Evolutionary conservation across 2,888 invertebrate genomes (phyloP).

Genomic region (Drosophila leonis): DNA sequence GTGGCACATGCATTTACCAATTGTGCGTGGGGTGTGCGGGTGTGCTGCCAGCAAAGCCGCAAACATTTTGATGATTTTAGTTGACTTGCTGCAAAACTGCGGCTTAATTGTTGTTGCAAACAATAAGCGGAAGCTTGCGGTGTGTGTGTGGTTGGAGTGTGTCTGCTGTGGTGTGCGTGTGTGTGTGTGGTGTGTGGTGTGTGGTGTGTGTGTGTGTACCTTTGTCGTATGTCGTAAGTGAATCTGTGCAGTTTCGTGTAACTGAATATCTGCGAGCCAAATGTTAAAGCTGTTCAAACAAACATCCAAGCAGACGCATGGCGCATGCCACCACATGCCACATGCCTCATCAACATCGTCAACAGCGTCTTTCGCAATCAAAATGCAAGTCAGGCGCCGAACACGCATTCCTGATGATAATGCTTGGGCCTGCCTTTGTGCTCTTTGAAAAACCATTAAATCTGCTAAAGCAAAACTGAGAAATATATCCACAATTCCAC

Average conservation of each 20-base stretch:
- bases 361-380: slow-evolving; percentile 43
- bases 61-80: slow-evolving; percentile 64
- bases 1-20: slow-evolving; percentile 5
- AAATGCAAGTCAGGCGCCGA: slow-evolving; percentile 66
- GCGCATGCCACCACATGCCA: slow-evolving; percentile 17
- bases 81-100: slow-evolving; percentile 61
- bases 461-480: slow-evolving; percentile 29
- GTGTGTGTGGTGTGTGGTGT: slow-evolving; percentile 12
- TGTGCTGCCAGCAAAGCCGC: slow-evolving; percentile 46
- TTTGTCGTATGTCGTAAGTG: slow-evolving; percentile 31
- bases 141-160: slow-evolving; percentile 17
- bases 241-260: slow-evolving; percentile 54
- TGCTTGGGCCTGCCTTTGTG: slow-evolving; percentile 37
- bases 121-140: slow-evolving; percentile 71
- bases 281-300: slow-evolving; percentile 29
- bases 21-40: slow-evolving; percentile 8
- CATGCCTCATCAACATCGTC: slow-evolving; percentile 32
- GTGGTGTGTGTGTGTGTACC: slow-evolving; percentile 12
- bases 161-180: neutral
- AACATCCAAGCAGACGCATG: slow-evolving; percentile 12
- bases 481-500: slow-evolving; percentile 21
- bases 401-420: slow-evolving; percentile 25
- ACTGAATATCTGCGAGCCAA: slow-evolving; percentile 33
- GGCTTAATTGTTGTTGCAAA: slow-evolving; percentile 72
- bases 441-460: slow-evolving; percentile 67